Evolutionary conservation across 2,888 invertebrate genomes (phyloP), one percentile per base, ranked within the genome.

Genomic region (Lasioglossum vierecki): DNA sequence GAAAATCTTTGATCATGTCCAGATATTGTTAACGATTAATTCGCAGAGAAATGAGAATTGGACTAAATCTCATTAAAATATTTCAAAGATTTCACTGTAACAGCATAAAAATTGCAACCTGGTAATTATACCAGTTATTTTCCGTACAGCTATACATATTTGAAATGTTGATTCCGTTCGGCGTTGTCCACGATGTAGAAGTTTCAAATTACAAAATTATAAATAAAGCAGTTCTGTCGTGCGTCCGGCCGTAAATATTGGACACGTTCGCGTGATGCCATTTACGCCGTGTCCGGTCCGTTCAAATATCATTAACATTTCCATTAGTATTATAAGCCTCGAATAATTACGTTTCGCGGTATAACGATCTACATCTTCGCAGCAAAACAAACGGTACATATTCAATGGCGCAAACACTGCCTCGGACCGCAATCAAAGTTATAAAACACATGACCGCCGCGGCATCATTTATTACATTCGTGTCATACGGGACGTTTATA

Each of bases 391-490:
- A 63, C 18, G 5, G 35, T 26, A 60, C 44, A 41, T 70, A 74
- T 71, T 71, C 60, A 73, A 18, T 8, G 18, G 49, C 18, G 39
- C 80, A n/a, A 39, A 60, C 57, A 63, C 71, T 41, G 74, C 46
- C 63, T 26, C 71, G 30, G 53, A 30, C 53, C 46, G 75, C 79
- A 84, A 85, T 85, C 74, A 81, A 78, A 83, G 57, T 80, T 73
- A 63, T 57, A 81, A 84, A 84, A 77, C 84, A 57, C 73, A 53
- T 76, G 73, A 44, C 30, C 74, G 18, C 44, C 8, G 46, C 57
- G 72, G 35, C 73, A 75, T 85, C 68, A 86, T 83, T 86, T 83
- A 86, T 85, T 83, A 80, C 79, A 46, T 79, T 57, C 74, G 44
- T 22, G 78, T 76, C 74, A 77, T 44, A 57, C 70, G 63, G 77